Evolutionary conservation across 1,140 invertebrate species (phyloP), one percentile per base, ranked within the genome.

Genomic region (Tetramorium parvispinum): DNA sequence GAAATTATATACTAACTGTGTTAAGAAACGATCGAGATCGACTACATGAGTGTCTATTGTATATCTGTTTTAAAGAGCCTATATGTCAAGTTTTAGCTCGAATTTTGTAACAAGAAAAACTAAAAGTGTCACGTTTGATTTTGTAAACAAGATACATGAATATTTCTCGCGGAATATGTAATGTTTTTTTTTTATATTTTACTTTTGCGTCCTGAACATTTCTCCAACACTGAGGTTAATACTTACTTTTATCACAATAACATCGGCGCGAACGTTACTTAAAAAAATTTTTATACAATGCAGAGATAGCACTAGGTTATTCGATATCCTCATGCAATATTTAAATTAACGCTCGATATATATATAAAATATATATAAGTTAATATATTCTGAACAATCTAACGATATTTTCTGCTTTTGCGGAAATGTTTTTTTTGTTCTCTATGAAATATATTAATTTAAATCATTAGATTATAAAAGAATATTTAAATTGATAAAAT

Each of bases 111-210:
- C 63, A 65, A 79, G 49, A 13, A 68, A 68, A 68, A 21, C 43
- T 53, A 24, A 32, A 46, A 78, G 11, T 43, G 16, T 51, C 32
- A 53, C 21, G 2, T 55, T 79, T 66, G 61, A 18, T 66, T 81
- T 68, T 81, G 77, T 81, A 81, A 53, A 81, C 32, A 55, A 79
- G 59, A 66, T 79, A 79, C 27, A 79, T 21, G 21, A 70, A 76
- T 59, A 65, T 65, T 43, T n/a, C 18, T 65, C 16, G 40, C 13
- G 65, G 10, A 78, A 46, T 65, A 10, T 65, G 21, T 18, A 46
- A 78, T 65, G 18, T 59, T 3, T 46, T 63, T 65, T 78, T 65
- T 46, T 57, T 57, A 61, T 8, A n/a, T 37, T 37, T 49, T 46
- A 68, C 11, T 53, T 71, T 57, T 24, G 40, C 18, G 4, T 2